A percentile compares a stretch with the other conserved stretches of the same genome.
These are phyloP conservation scores for Daphoenositta chrysoptera DNA, from an alignment of 2,113 vertebrate species.

Conservation along the genomic window DNA sequence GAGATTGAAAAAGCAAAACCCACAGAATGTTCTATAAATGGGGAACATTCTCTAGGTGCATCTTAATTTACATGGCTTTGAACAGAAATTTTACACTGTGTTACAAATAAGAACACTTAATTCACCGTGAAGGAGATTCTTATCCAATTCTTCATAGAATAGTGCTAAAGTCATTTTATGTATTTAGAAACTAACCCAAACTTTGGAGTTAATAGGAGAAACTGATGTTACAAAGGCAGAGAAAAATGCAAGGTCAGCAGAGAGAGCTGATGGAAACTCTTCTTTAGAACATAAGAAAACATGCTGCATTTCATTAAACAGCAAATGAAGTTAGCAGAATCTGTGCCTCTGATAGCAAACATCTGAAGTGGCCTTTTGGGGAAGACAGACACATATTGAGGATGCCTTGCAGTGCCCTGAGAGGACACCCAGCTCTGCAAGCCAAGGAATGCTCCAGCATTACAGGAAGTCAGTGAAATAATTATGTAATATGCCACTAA, in stretches of 20 bases:
- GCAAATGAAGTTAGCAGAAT: background rate
- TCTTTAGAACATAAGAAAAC: background rate
- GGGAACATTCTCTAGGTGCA: background rate
- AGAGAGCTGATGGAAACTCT: background rate
- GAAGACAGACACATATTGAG: background rate
- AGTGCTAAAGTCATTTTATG: background rate
- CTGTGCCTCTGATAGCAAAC: background rate
- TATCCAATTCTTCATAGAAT: background rate
- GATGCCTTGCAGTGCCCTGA: background rate
- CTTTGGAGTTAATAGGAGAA: constrained; percentile 16
- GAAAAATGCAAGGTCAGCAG: background rate
- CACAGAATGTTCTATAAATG: background rate
- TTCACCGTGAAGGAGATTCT: background rate
- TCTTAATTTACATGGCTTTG: background rate
- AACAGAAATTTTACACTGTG: background rate
- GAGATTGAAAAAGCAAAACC: background rate
- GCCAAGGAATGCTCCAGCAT: background rate
- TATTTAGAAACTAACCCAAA: constrained; percentile 32
- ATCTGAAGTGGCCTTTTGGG: background rate
- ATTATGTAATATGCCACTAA: constrained; percentile 56
- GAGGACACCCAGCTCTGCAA: background rate
- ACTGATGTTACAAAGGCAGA: background rate
- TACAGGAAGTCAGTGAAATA: constrained; percentile 45
- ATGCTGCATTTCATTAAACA: background rate
- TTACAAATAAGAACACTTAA: background rate